A percentile compares a stretch with the other conserved stretches of the same genome.
These are phyloP conservation scores for Drosophila macrospina DNA, from an alignment of 2,888 invertebrate genomes.

Conservation along the genomic window DNA sequence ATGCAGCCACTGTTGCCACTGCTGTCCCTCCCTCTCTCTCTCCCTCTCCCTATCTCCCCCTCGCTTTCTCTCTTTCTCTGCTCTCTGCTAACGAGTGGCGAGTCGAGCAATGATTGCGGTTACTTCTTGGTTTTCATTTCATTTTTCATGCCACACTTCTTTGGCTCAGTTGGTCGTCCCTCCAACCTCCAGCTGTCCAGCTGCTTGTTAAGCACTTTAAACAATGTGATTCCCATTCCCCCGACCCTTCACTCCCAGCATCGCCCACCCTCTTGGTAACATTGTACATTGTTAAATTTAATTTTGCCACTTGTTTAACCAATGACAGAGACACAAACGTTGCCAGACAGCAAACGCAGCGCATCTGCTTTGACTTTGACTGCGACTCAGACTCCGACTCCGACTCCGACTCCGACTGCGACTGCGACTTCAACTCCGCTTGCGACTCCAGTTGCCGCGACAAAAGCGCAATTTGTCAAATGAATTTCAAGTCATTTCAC, in stretches of 20 bases:
- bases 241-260: too few species aligned
- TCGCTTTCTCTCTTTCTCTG: constrained; percentile 5
- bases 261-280: neutral
- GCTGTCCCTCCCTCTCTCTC: neutral
- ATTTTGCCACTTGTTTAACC: constrained; percentile 82
- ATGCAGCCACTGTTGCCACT: constrained; percentile 3
- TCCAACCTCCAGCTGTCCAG: constrained; percentile 8
- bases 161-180: constrained; percentile 13
- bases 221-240: constrained; percentile 61
- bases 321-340: constrained; percentile 72
- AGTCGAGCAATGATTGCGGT: constrained; percentile 78
- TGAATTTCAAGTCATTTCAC: constrained; percentile 77
- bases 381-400: constrained; percentile 12
- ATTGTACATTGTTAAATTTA: constrained; percentile 72
- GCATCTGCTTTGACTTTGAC: constrained; percentile 49
- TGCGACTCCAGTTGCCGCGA: constrained; percentile 17
- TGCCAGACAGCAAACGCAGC: constrained; percentile 55
- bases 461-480: constrained; percentile 76
- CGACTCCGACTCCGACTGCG: neutral
- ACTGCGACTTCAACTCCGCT: neutral
- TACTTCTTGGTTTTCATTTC: constrained; percentile 78
- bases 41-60: neutral
- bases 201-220: constrained; percentile 81
- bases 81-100: constrained; percentile 72
- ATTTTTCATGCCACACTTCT: constrained; percentile 78